Evolutionary conservation across 2,797 vertebrate genomes (phyloP), one percentile per base, ranked within the genome.

Genomic region (Acipenser transmontanus): DNA sequence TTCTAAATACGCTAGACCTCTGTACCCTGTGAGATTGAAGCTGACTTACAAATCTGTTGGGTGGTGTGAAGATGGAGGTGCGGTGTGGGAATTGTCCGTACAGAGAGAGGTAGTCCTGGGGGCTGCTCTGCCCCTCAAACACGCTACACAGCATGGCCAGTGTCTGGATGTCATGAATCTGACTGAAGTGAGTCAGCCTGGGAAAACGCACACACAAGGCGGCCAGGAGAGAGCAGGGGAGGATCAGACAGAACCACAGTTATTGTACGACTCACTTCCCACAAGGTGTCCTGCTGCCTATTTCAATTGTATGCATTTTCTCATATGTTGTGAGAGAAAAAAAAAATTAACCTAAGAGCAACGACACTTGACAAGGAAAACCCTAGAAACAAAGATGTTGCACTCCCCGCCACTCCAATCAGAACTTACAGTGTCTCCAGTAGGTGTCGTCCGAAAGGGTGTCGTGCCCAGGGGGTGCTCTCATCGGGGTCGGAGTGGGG

Each of bases 61-160:
- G 91, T 0, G 88, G 76, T 0, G 88, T 79, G 60, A 91, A 77
- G 68, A 78, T 78, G 63, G 88, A 77, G 34, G 88, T 72, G 52
- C 93, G 94, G 1, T 86, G 76, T 1, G 83, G 73, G 0, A 92
- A 90, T 7, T 88, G 84, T 14, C 89, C 90, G 0, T 81, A 89
- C 13, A 90, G 87, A n/a, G 79, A 79, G 7, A 76, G 84, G 50
- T 80, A 74, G 14, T 96, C 94, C 56, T 91, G 89, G 0, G 92
- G 87, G 66, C 85, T 84, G 70, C 90, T 82, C 49, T 93, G 93
- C 68, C 91, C 85, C 80, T 90, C 89, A 74, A 97, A 98, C 59
- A 98, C 93, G 0, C 96, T 96, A 85, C 96, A 98, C 61, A 99
- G 84, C 97, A 99, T 97, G 61, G 96, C 97, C 77, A 99, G 76